Evolutionary conservation across 2,797 vertebrate species (phyloP), one percentile per base, ranked within the genome.

Genomic region (Platalea minor): DNA sequence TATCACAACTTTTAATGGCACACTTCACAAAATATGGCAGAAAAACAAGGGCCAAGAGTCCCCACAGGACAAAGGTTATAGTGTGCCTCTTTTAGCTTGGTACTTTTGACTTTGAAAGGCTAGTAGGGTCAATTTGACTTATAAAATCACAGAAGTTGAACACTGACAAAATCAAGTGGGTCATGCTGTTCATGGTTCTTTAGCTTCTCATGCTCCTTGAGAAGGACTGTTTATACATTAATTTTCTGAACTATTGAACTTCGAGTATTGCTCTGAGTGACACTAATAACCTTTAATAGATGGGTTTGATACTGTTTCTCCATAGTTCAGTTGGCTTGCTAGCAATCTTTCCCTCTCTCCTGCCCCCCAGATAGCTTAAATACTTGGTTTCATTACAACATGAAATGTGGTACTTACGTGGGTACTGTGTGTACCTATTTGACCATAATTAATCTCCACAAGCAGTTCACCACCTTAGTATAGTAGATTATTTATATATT

Each of bases 231-330:
- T 85, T 37, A 8, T 78, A 37, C 8, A 3, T 87, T 77, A 31
- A 78, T 78, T 90, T 95, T 91, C 63, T 92, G 61, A 95, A 88
- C 73, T 91, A 26, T 4, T 91, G 63, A 92, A 88, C 81, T 88
- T 84, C 2, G 6, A 37, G 13, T 70, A 35, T 50, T 61, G 9
- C 72, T 69, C 39, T 90, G 43, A 89, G n/a, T 72, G 46, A 35
- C 35, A 28, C 16, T 63, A 76, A 59, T 76, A 94, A 73, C 50
- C 13, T 75, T 56, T 91, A 81, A 51, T 76, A 88, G 35, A 21
- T 65, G 43, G 16, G 4, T 87, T 93, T 91, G 67, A 35, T 93
- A 37, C 33, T 79, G 29, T 92, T 94, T 95, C 35, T 83, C 10
- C 31, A 37, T 25, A 41, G 21, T 83, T 77, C 88, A 68, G 68